Evolutionary conservation across 2,797 vertebrate genomes (phyloP), one percentile per base, ranked within the genome.

Genomic region (Acrocephalus scirpaceus): DNA sequence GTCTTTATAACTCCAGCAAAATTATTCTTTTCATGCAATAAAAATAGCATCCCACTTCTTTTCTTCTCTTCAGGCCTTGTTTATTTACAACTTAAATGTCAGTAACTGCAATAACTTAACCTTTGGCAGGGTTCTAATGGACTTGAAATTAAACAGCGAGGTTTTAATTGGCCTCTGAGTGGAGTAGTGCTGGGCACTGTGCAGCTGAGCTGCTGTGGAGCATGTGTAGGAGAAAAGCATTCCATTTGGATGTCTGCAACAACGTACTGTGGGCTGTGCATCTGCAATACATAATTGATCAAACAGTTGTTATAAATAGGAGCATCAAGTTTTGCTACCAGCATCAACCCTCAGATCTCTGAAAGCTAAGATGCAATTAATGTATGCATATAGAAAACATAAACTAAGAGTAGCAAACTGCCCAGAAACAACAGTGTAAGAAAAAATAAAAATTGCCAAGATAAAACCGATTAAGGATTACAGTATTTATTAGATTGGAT

Each of bases 211-310:
- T 78, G 25, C 58, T 1, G 11, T 36, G 27, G 71, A 54, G 54
- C 0, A 0, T 23, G 13, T 38, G 48, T 42, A 56, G 62, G 16
- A 32, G n/a, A 47, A 67, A 89, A 36, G 38, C 47, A 75, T 66
- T 57, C 73, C 42, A 23, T 61, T 44, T 71, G 51, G 71, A 34
- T 45, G 21, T 76, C 71, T 44, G 44, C 61, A 92, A 25, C 34
- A 54, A 44, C 1, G 0, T 44, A 27, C 60, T 57, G 34, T 29
- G n/a, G 45, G 83, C 73, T 92, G 38, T 6, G 44, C 53, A n/a
- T 85, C 86, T 84, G 70, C 83, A 76, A 96, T 96, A 7, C 80
- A 96, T 97, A 95, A 96, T 96, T 96, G 94, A 96, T 96, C 94
- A 94, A 96, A 96, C 66, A 45, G 45, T 38, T 86, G 70, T 90